Evolutionary conservation across 2,888 invertebrate genomes (phyloP).

Genomic region (Limnephilus auricula): DNA sequence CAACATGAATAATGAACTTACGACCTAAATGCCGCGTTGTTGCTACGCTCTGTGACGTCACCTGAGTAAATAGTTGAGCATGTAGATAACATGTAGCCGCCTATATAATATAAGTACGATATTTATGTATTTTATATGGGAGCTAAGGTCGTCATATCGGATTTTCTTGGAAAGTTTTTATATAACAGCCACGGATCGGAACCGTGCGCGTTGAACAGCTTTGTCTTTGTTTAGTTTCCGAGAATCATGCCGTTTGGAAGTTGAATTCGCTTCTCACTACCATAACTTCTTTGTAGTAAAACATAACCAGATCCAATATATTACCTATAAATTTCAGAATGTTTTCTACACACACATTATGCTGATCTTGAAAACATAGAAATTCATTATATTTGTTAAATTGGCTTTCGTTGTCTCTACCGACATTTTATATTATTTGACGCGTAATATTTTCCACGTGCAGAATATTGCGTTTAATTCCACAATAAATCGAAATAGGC

Average conservation of each 20-base stretch:
- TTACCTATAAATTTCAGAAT: background rate
- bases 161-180: conserved; percentile 49
- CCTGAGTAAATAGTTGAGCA: conserved; percentile 52
- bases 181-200: background rate
- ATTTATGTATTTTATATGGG: conserved; percentile 42
- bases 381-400: background rate
- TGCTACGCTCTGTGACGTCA: conserved; percentile 63
- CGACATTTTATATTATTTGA: background rate
- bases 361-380: background rate
- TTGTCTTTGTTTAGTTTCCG: conserved; percentile 41
- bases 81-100: conserved; percentile 48
- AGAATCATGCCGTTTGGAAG: conserved; percentile 13
- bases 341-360: background rate
- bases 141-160: conserved; percentile 44
- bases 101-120: conserved; percentile 14
- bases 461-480: background rate
- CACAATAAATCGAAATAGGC: background rate
- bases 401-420: background rate
- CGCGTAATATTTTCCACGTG: background rate
- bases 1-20: conserved; percentile 62
- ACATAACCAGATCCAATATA: background rate
- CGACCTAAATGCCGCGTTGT: conserved; percentile 61
- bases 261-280: background rate
- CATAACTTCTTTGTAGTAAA: background rate
- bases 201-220: conserved; percentile 26